A percentile compares a stretch with the other conserved stretches of the same genome.
These are phyloP conservation scores for Gymnarchus niloticus DNA, from an alignment of 2,113 vertebrate species.

Conservation along the genomic window DNA sequence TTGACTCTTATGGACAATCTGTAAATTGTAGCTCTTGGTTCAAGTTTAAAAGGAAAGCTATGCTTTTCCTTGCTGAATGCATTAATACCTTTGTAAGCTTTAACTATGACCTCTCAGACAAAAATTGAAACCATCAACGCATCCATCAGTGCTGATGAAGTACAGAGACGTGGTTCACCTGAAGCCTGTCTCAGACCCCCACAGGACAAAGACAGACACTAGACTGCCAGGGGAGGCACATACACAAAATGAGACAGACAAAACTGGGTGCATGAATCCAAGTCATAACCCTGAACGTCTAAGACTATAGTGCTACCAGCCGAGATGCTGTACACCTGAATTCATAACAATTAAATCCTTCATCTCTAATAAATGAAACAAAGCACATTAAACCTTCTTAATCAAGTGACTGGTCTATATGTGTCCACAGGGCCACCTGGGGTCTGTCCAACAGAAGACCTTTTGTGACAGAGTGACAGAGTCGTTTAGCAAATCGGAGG, in stretches of 20 bases:
- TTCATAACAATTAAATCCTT: neutral
- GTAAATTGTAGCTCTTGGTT: neutral
- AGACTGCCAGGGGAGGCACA: neutral
- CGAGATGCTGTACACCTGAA: neutral
- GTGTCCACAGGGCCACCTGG: slow-evolving; percentile 51
- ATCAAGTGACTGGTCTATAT: neutral
- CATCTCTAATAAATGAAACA: neutral
- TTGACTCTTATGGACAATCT: neutral
- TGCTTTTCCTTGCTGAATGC: neutral
- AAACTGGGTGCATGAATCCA: neutral
- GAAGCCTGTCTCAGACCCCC: neutral
- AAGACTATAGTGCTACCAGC: neutral
- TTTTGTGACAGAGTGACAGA: slow-evolving; percentile 52
- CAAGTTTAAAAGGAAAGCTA: neutral
- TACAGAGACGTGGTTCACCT: neutral
- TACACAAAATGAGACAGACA: no score
- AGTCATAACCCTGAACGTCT: neutral
- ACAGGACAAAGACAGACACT: neutral
- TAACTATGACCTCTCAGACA: neutral
- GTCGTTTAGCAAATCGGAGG: slow-evolving; percentile 35
- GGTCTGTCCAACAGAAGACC: slow-evolving; percentile 57
- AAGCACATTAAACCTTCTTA: neutral
- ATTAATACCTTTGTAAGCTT: neutral
- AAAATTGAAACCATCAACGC: neutral
- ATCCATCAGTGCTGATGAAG: neutral